These are phyloP conservation scores for Tinamus major DNA, from an alignment of 2,797 vertebrate species.

Conservation along the genomic window DNA sequence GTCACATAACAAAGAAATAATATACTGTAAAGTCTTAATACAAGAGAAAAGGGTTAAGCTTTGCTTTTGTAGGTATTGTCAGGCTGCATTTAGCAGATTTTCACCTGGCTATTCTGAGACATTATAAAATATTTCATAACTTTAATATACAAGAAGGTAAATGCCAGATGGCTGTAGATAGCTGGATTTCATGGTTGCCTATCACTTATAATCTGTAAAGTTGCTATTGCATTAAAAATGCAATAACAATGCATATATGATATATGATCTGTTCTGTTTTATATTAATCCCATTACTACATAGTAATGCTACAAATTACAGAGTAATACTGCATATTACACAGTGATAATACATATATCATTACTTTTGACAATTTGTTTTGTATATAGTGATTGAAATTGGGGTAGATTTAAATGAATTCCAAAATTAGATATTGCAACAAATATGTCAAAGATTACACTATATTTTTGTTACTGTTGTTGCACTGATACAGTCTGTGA, in stretches of 20 bases:
- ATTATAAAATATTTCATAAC: neutral
- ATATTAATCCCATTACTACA: neutral
- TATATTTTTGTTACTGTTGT: neutral
- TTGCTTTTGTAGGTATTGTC: neutral
- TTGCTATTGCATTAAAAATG: neutral
- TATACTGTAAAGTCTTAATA: neutral
- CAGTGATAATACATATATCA: neutral
- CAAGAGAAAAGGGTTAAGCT: neutral
- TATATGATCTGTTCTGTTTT: neutral
- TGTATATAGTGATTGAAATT: neutral
- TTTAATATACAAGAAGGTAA: neutral
- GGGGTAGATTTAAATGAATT: neutral
- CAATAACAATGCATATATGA: neutral
- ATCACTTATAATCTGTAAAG: neutral
- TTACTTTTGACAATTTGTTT: neutral
- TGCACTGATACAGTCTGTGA: neutral
- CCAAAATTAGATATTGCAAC: neutral
- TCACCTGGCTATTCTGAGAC: neutral
- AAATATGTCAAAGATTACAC: neutral
- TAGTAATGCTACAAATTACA: neutral
- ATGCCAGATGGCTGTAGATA: neutral
- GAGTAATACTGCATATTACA: neutral
- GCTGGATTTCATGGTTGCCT: neutral
- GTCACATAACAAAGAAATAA: neutral
- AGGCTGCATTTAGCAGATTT: neutral